A percentile compares a stretch with the other conserved stretches of the same genome.
Conservation (phyloP, 2,797 vertebrate species). For the Chaenodraco wilsoni region DNA sequence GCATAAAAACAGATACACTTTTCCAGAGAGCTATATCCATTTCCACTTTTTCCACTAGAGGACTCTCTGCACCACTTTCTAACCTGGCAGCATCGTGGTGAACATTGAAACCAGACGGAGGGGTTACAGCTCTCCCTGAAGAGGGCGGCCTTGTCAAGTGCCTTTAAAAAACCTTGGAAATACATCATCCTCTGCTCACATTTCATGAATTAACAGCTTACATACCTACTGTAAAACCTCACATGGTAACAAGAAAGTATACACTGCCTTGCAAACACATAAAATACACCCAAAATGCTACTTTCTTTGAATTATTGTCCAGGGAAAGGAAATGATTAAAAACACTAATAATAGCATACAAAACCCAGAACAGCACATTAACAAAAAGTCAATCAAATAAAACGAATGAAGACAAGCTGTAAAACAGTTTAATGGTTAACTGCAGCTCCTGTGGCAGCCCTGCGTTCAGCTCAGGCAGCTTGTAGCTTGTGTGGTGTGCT, state of each 20-base stretch:
- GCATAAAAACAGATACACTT: not conserved
- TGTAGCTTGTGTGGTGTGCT: constrained; percentile 53
- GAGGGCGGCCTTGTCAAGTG: constrained; percentile 70
- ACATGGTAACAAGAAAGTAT: constrained; percentile 5
- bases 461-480: constrained; percentile 41
- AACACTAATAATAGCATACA: constrained; percentile 13
- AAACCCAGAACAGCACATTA: constrained; percentile 28
- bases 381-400: constrained; percentile 57
- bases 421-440: constrained; percentile 53
- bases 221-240: constrained; percentile 3
- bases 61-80: constrained; percentile 62
- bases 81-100: constrained; percentile 4
- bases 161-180: constrained; percentile 53
- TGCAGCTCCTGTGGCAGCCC: constrained; percentile 56
- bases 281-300: not conserved
- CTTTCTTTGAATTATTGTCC: not conserved
- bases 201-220: constrained; percentile 52
- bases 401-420: constrained; percentile 56
- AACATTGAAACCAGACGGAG: constrained; percentile 50
- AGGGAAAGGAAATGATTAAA: constrained; percentile 15
- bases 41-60: constrained; percentile 72
- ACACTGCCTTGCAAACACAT: not conserved
- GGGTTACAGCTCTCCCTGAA: constrained; percentile 54
- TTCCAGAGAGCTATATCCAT: not conserved
- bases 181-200: constrained; percentile 40